Evolutionary conservation across 2,888 invertebrate genomes (phyloP), one percentile per base, ranked within the genome.

Genomic region (Dynastes maya): DNA sequence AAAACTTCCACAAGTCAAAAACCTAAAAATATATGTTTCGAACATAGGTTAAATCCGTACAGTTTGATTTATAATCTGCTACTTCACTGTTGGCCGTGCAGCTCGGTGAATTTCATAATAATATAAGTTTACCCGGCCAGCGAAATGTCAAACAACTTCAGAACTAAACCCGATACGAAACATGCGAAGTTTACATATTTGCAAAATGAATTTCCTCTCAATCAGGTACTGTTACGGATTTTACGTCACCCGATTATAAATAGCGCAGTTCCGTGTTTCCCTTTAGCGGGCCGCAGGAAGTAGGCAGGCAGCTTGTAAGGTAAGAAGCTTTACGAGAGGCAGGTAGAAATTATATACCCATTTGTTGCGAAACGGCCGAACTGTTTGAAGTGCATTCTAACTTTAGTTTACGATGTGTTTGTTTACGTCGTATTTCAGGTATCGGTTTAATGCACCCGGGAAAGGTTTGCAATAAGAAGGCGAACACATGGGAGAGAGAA

Each of bases 281-380:
- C 27, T 49, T 45, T 45, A 68, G 22, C 11, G 2, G 51, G 13
- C 9, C 16, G 27, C 6, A 67, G 32, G 22, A 22, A 22, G 22
- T 22, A 22, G 16, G 22, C 27, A 49, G 67, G 40, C 13, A 49
- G 49, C 16, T 16, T 65, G 13, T 5, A 40, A 40, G 29, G n/a
- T 68, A 16, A 27, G 68, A 11, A 51, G 49, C n/a, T 55, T n/a
- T 71, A 29, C 53, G 70, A 13, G 8, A 53, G 8, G 13, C 53
- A 72, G 72, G 72, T 72, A 72, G 61, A 61, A 72, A 72, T 72
- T 72, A 72, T 61, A 45, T 27, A 72, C 72, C 72, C 9, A 72
- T 72, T 72, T 72, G 40, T 61, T 61, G 13, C 13, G 58, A 58
- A 61, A 22, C 45, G 40, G 29, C 1, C 22, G 72, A 72, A n/a